phyloP scores from a whole-genome alignment of 2,888 invertebrate genomes.

The Auanema sp. region DNA sequence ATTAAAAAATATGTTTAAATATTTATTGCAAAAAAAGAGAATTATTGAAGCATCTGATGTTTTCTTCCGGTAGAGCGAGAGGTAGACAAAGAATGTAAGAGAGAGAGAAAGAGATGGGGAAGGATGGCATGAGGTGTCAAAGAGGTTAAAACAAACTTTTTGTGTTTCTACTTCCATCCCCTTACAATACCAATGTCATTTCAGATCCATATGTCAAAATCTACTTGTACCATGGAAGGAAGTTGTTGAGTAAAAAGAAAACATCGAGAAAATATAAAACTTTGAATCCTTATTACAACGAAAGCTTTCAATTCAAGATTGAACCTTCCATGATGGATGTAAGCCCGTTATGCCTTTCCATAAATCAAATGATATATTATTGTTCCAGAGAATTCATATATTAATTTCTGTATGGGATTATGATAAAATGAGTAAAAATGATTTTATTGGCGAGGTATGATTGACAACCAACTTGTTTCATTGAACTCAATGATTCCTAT shows the following conservation, averaged over 20 bases:
- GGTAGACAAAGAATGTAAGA: neutral
- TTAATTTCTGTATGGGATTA: constrained; percentile 63
- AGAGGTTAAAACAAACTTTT: neutral
- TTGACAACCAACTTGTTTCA: constrained; percentile 45
- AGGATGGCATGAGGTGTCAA: neutral
- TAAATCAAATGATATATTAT: neutral
- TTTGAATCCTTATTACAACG: constrained; percentile 61
- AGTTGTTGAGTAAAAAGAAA: constrained; percentile 61
- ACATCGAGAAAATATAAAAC: constrained; percentile 62
- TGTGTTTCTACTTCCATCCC: neutral
- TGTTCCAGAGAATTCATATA: constrained; percentile 29
- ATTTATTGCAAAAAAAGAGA: too few species aligned
- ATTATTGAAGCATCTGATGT: too few species aligned
- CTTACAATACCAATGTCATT: constrained; percentile 14
- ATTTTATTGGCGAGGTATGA: constrained; percentile 60
- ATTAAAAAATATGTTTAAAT: too few species aligned
- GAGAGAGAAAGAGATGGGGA: neutral
- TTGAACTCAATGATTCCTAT: constrained; percentile 45
- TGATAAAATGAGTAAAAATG: constrained; percentile 63
- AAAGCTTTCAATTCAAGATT: constrained; percentile 64
- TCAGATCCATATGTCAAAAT: constrained; percentile 64
- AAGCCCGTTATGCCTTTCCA: neutral
- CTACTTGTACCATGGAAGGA: constrained; percentile 60
- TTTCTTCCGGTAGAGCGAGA: too few species aligned
- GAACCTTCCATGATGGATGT: constrained; percentile 56